phyloP scores from a whole-genome alignment of 2,113 vertebrate genomes.

The Sakesphorus luctuosus region DNA sequence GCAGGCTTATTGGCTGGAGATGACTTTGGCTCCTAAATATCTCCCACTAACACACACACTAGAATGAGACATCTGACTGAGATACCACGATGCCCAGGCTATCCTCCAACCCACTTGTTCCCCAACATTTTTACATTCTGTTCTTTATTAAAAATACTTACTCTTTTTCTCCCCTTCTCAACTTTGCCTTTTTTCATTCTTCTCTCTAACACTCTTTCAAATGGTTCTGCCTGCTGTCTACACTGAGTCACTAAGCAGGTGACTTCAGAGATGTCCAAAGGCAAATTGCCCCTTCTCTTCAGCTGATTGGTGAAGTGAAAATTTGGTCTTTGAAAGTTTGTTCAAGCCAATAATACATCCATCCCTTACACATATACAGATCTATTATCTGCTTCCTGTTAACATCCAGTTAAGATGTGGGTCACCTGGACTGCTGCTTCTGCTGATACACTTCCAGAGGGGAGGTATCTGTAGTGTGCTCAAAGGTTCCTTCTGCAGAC shows the following conservation, averaged over 20 bases:
- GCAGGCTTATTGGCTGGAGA: background rate
- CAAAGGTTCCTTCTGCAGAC: background rate
- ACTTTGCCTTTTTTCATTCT: background rate
- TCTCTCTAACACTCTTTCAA: background rate
- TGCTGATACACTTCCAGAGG: background rate
- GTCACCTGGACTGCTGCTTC: background rate
- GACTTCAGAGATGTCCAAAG: background rate
- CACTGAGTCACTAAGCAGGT: background rate
- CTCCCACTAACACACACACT: background rate
- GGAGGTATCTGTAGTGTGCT: background rate
- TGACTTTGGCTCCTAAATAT: conserved; percentile 28
- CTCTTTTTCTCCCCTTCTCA: background rate
- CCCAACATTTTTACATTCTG: background rate
- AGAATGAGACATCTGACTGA: background rate
- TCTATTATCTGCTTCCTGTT: conserved; percentile 16
- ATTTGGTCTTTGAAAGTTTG: background rate
- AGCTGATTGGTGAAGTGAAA: background rate
- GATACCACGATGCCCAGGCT: background rate
- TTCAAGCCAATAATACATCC: background rate
- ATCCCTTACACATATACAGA: background rate
- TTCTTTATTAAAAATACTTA: background rate
- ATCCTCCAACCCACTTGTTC: background rate
- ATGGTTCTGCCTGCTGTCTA: background rate
- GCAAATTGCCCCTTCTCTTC: background rate
- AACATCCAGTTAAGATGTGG: background rate